These are phyloP conservation scores for Mirza zaza DNA, from an alignment of 2,113 vertebrate genomes.

Conservation along the genomic window DNA sequence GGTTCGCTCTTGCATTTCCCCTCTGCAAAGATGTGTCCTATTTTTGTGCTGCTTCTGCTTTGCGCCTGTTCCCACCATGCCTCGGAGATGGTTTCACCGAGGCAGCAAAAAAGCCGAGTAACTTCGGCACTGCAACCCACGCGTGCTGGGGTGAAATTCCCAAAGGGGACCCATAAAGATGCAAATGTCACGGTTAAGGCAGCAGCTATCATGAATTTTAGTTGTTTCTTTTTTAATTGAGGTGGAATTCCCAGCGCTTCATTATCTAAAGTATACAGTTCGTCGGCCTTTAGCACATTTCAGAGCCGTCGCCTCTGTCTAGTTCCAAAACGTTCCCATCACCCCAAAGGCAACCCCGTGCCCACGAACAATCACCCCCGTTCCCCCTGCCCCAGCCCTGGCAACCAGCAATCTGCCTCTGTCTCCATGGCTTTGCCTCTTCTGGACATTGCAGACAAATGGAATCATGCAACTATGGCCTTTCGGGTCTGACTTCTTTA, in stretches of 20 bases:
- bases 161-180: fast-evolving
- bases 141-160: fast-evolving
- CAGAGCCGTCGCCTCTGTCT: neutral
- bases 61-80: fast-evolving
- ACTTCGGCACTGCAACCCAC: fast-evolving
- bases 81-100: neutral
- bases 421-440: neutral
- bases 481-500: fast-evolving
- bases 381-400: neutral
- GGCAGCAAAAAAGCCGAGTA: neutral
- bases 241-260: neutral
- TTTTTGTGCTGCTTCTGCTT: neutral
- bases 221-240: neutral
- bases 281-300: fast-evolving
- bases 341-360: neutral
- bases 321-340: neutral
- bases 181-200: fast-evolving
- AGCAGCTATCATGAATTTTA: fast-evolving
- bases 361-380: fast-evolving
- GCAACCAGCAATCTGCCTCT: neutral
- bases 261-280: neutral
- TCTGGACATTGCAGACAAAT: neutral
- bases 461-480: neutral
- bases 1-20: neutral
- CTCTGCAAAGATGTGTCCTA: neutral